Conservation (phyloP, 2,113 vertebrate genomes). For the Elephas maximus region DNA sequence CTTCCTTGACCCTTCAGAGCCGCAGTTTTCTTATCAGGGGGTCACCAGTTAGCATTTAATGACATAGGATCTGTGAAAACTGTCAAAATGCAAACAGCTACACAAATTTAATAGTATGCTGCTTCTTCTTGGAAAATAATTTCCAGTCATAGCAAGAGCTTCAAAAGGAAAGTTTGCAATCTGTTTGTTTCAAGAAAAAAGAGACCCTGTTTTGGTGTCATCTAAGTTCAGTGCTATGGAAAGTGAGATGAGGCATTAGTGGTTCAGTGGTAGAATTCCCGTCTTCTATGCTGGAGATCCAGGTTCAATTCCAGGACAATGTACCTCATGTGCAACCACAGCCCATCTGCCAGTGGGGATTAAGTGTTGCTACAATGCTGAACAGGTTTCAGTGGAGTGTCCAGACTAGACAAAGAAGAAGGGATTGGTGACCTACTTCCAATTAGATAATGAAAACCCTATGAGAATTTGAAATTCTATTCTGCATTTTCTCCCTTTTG, state of each 20-base stretch:
- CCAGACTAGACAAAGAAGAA: neutral
- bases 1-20: neutral
- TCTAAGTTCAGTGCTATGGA: neutral
- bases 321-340: neutral
- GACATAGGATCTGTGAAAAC: neutral
- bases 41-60: neutral
- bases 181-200: conserved; percentile 34
- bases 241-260: neutral
- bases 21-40: neutral
- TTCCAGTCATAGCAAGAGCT: neutral
- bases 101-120: neutral
- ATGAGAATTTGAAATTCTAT: neutral
- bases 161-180: neutral
- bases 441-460: neutral
- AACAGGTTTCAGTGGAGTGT: neutral
- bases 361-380: neutral
- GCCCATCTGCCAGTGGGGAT: neutral
- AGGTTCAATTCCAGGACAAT: neutral
- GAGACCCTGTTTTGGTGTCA: neutral
- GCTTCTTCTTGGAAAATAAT: neutral
- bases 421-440: neutral
- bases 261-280: neutral
- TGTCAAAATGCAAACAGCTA: neutral
- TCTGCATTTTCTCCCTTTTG: neutral
- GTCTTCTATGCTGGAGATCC: neutral